Percentiles rank a stretch among this genome's conserved stretches.
phyloP scores from a whole-genome alignment of 2,888 invertebrate genomes.

The Aradus depressus region DNA sequence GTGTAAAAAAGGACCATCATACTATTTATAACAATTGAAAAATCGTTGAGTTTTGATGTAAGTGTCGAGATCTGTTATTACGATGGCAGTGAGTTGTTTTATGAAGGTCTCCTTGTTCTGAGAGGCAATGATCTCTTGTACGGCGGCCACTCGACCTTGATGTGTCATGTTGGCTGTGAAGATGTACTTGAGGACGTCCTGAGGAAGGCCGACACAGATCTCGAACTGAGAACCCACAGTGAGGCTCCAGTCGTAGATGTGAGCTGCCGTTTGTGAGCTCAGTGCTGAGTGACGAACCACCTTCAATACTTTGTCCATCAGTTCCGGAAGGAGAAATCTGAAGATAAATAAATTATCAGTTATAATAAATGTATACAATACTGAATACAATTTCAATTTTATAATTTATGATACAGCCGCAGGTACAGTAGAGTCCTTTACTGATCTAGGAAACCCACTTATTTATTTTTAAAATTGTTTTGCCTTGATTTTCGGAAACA shows the following conservation, averaged over 20 bases:
- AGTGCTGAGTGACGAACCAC: slow-evolving; percentile 27
- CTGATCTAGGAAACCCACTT: neutral
- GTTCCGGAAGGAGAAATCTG: slow-evolving; percentile 27
- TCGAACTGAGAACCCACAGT: slow-evolving; percentile 24
- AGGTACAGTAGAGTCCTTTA: neutral
- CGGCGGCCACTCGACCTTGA: slow-evolving; percentile 25
- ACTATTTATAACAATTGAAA: too few species aligned
- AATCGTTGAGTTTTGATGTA: too few species aligned
- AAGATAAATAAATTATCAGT: neutral
- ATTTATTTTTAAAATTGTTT: too few species aligned
- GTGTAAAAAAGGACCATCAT: too few species aligned
- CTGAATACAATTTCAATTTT: neutral
- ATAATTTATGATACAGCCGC: too few species aligned
- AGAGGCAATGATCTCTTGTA: slow-evolving; percentile 20
- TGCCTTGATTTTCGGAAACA: too few species aligned
- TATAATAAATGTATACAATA: neutral
- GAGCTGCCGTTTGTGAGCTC: slow-evolving; percentile 26
- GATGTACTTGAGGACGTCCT: slow-evolving; percentile 28
- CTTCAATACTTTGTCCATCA: slow-evolving; percentile 27
- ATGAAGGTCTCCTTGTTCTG: slow-evolving; percentile 14
- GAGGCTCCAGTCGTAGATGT: slow-evolving; percentile 31
- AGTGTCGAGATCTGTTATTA: too few species aligned
- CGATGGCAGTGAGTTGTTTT: slow-evolving; percentile 7
- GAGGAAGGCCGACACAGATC: slow-evolving; percentile 17
- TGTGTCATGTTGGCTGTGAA: slow-evolving; percentile 27